Percentiles rank a stretch among this genome's conserved stretches.
Conservation (phyloP, 2,888 invertebrate species). For the Xestobium rufovillosum region DNA sequence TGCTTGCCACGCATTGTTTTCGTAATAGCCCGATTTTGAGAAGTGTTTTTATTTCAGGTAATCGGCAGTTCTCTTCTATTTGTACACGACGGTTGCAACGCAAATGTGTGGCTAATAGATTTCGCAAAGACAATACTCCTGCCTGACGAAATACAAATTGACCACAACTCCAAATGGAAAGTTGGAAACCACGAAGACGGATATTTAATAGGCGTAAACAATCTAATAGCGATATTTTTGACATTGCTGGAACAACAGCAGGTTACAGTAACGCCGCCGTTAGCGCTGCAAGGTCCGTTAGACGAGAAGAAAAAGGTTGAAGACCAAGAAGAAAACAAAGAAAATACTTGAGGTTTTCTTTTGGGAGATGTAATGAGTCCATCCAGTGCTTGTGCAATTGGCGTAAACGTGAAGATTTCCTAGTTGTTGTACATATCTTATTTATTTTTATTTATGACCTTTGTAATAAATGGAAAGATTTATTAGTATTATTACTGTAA, state of each 20-base stretch:
- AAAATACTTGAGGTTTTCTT: background rate
- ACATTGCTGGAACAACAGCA: slow-evolving; percentile 48
- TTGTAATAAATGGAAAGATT: no score
- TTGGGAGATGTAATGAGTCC: no score
- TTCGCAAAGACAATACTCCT: slow-evolving; percentile 91
- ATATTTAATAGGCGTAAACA: slow-evolving; percentile 85
- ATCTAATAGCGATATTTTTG: slow-evolving; percentile 78
- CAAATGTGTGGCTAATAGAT: slow-evolving; percentile 95
- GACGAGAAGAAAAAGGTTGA: slow-evolving; percentile 22
- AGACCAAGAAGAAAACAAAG: slow-evolving; percentile 2
- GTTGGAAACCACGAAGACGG: slow-evolving; percentile 97
- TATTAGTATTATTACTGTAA: no score
- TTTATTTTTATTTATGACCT: no score
- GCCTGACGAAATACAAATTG: slow-evolving; percentile 64
- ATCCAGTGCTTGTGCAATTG: no score
- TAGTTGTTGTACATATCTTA: no score
- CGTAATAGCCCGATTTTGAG: no score
- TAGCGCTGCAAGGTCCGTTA: slow-evolving; percentile 32
- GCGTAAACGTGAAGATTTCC: no score
- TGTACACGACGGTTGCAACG: slow-evolving; percentile 83
- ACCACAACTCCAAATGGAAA: slow-evolving; percentile 79
- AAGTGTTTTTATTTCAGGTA: slow-evolving; percentile 54
- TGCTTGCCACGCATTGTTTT: no score
- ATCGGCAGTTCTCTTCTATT: slow-evolving; percentile 92
- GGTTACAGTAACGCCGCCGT: slow-evolving; percentile 36